Base-by-base conservation (phyloP, 2,797 vertebrate genomes). In the Gallinago solitaria region DNA sequence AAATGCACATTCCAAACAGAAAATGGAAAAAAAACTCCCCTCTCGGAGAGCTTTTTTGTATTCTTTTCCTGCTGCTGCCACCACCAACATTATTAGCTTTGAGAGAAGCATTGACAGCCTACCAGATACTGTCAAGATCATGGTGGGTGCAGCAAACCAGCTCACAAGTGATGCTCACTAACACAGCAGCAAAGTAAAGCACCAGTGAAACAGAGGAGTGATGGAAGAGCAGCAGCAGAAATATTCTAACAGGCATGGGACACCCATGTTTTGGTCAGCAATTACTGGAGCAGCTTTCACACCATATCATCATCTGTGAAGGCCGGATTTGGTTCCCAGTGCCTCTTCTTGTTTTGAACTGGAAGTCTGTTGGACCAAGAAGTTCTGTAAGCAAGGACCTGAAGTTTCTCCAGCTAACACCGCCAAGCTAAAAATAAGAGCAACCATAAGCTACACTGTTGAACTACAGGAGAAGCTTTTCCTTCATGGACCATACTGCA, bases 121-220 rank as follows among this genome's bases (percentile, higher is more conserved):
- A 89, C 76, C 59, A 95, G 65, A 95, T 74, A 92, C 71, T 88
- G 93, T 76, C 47, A 82, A 69, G 25, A 7, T 94, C 95, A 95
- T 4, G 1, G 16, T 51, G 28, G 61, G 79, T 2, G 0, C 64
- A 85, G 82, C 85, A 87, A 95, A 97, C 71, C 48, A 96, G 87
- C 80, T 95, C 30, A 6, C 43, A 50, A 60, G 80, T 23, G 27
- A 80, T 41, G 71, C 41, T 79, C 68, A 57, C 63, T 41, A 78
- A 56, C 16, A 47, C 50, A 81, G 63, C 73, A 35, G 51, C 70
- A 90, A 5, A 41, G 25, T 51, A 90, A 70, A 88, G 61, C 30
- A 25, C 70, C 27, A 59, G 16, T 32, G 65, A 87, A 83, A 95
- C 59, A 45, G 41, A 93, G 18, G 50, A 95, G 71, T 95, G 45